phyloP scores from a whole-genome alignment of 2,797 vertebrate species.

The Lophura swinhoii region DNA sequence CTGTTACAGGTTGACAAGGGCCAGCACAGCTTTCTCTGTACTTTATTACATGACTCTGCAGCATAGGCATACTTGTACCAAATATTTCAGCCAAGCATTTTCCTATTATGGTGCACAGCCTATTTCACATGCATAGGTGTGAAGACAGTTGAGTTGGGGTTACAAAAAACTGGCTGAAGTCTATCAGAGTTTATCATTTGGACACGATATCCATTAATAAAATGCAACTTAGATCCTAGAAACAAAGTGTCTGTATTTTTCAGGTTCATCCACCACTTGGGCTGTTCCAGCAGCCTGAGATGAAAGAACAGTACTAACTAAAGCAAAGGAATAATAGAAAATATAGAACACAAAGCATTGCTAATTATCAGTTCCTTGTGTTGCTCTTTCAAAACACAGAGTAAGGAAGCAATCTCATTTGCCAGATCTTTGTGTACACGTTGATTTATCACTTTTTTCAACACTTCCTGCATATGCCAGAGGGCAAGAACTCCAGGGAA shows the following conservation, averaged over 20 bases:
- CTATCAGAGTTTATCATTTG: not conserved
- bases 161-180: not conserved
- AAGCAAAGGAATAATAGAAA: not conserved
- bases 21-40: not conserved
- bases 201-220: not conserved
- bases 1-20: not conserved
- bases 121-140: not conserved
- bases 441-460: not conserved
- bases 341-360: not conserved
- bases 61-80: not conserved
- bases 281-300: not conserved
- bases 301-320: not conserved
- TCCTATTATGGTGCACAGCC: not conserved
- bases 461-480: not conserved
- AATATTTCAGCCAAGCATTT: not conserved
- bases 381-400: not conserved
- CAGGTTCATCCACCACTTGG: not conserved
- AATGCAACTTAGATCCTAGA: not conserved
- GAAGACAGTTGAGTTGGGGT: not conserved
- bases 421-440: not conserved
- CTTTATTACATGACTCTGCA: not conserved
- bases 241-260: not conserved
- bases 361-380: not conserved
- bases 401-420: not conserved
- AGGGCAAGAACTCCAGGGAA: not conserved